Conservation (phyloP, 1,140 invertebrate genomes). For the Bombus sibiricus region DNA sequence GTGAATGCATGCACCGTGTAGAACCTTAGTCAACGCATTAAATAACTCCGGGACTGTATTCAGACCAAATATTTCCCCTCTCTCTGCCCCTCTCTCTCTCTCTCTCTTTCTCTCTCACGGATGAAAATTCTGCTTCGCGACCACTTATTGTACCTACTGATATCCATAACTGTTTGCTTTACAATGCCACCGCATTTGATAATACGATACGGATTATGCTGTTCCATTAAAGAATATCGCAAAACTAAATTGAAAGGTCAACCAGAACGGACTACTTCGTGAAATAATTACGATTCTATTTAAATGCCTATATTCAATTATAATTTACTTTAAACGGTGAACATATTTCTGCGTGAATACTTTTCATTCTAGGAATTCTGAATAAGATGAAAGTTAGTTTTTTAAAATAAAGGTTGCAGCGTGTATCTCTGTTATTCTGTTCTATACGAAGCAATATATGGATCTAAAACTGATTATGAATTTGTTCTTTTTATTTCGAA, state of each 20-base stretch:
- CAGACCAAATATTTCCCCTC: conserved; percentile 19
- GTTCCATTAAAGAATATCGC: background rate
- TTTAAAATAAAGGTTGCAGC: no score
- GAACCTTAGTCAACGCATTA: conserved; percentile 52
- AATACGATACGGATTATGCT: conserved; percentile 19
- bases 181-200: conserved; percentile 22
- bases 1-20: conserved; percentile 35
- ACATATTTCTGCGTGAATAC: no score
- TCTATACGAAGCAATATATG: no score
- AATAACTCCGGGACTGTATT: conserved; percentile 43
- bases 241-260: background rate
- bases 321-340: no score
- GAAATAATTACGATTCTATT: background rate
- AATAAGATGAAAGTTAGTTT: no score
- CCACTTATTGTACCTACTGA: conserved; percentile 1
- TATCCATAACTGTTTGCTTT: conserved; percentile 5
- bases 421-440: no score
- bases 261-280: background rate
- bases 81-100: fast-evolving
- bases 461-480: no score
- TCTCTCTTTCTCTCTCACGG: background rate
- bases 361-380: no score
- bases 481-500: no score
- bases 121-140: background rate
- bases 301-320: no score